Evolutionary conservation across 1,140 invertebrate species (phyloP), one percentile per base, ranked within the genome.

Genomic region (Harpegnathos saltator): DNA sequence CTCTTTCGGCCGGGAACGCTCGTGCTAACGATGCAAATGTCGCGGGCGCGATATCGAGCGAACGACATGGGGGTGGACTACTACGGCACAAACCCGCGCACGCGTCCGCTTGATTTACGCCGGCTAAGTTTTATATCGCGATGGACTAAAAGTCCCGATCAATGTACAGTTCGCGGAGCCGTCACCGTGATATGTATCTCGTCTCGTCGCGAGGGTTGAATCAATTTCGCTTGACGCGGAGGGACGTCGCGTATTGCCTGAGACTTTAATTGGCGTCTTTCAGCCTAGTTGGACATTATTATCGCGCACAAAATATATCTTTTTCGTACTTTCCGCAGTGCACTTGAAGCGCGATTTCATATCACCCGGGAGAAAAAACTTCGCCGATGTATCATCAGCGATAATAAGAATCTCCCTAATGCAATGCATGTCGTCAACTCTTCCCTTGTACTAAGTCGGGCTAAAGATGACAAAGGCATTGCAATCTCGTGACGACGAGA

Each of bases 21-120:
- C 19, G 74, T 68, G 74, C 75, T 80, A 80, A 80, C 75, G 75
- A 80, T 80, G 75, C 65, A 80, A 80, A 80, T 80, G 65, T 80
- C 75, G 52, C 65, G 52, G 59, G 75, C 75, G 75, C 33, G 65
- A 80, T 80, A 71, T 80, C 75, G 75, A 59, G 54, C 65, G 52
- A 71, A 19, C 33, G 54, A 9, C 0, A 1, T 22, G 44, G 75
- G 33, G 52, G 29, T 33, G 63, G 65, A 29, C 50, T 63, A 9
- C 38, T 3, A 9, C 38, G 38, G 11, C 9, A 11, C 38, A 44
- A 44, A 44, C 38, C 38, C 3, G 0, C 7, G 38, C 38, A 5
- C 29, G 29, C 73, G 26, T n/a, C 48, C 52, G 75, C 75, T 80
- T 80, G 75, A 80, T 71, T 80, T 80, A 71, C 75, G 65, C 38